Evolutionary conservation across 1,140 invertebrate genomes (phyloP).

Genomic region (Campoletis sonorensis): DNA sequence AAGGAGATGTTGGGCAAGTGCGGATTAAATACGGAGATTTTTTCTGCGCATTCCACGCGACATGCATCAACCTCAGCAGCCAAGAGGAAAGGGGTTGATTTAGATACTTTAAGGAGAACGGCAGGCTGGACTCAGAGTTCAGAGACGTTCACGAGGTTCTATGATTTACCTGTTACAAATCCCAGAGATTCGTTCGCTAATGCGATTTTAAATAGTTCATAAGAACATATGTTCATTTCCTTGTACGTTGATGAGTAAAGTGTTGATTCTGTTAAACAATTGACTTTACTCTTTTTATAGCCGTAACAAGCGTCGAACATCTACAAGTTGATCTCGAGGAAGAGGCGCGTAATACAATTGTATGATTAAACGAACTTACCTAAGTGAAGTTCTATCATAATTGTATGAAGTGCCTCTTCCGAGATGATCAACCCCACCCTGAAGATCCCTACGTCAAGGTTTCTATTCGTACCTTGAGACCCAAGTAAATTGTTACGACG

Average conservation of each 20-base stretch:
- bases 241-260: neutral
- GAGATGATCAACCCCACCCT: neutral
- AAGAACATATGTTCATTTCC: neutral
- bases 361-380: conserved; percentile 16
- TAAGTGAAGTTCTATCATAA: conserved; percentile 2
- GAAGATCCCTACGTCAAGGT: neutral
- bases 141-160: conserved; percentile 42
- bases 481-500: neutral
- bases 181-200: conserved; percentile 27
- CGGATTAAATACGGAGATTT: conserved; percentile 22
- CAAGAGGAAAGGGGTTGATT: conserved; percentile 29
- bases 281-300: neutral
- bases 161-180: conserved; percentile 14
- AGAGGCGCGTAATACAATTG: conserved; percentile 39
- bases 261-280: neutral
- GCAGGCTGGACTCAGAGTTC: conserved; percentile 43
- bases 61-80: conserved; percentile 48
- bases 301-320: conserved; percentile 43
- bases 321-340: conserved; percentile 41
- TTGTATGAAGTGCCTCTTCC: too few relatives aligned
- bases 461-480: neutral
- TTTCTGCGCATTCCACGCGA: conserved; percentile 46
- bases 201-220: conserved; percentile 22
- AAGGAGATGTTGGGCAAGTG: neutral
- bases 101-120: conserved; percentile 41